Evolutionary conservation across 1,140 invertebrate species (phyloP).

Genomic region (Pollicipes pollicipes): DNA sequence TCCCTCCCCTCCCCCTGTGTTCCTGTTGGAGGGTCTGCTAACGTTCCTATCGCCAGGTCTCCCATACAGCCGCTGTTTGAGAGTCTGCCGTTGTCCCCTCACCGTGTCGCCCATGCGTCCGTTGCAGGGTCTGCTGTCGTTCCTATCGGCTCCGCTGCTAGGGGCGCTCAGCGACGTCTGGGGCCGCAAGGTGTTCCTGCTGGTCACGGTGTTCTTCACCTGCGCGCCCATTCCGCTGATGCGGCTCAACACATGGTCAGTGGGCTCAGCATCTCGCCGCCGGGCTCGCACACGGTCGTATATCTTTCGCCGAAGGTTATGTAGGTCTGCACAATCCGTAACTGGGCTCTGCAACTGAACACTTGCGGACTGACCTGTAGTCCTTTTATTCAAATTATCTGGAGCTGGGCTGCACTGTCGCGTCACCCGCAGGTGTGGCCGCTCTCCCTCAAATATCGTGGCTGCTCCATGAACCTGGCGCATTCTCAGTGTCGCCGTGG

Average conservation of each 20-base stretch:
- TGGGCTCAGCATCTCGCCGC: no score
- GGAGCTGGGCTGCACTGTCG: no score
- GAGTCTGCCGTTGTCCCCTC: not conserved
- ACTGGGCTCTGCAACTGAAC: not conserved
- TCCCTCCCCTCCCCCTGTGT: not conserved
- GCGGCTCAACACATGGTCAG: conserved; percentile 88
- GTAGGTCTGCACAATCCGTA: conserved; percentile 7
- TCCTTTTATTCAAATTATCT: no score
- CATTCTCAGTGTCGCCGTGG: no score
- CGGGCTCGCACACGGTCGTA: no score
- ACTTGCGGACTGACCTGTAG: conserved; percentile 2
- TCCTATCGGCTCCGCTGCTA: conserved; percentile 88
- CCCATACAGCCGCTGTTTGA: not conserved
- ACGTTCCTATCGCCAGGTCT: not conserved
- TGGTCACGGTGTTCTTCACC: conserved; percentile 97
- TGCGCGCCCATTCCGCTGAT: conserved; percentile 97
- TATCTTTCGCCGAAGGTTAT: no score
- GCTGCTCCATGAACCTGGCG: no score
- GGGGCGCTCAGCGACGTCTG: conserved; percentile 94
- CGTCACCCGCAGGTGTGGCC: no score
- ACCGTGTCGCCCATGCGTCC: not conserved
- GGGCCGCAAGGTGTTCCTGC: conserved; percentile 93
- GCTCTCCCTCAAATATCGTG: no score
- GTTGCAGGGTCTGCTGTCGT: conserved; percentile 81
- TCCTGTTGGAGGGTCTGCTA: not conserved